phyloP scores from a whole-genome alignment of 2,797 vertebrate species.

The Lepidocolaptes lacrymiger region DNA sequence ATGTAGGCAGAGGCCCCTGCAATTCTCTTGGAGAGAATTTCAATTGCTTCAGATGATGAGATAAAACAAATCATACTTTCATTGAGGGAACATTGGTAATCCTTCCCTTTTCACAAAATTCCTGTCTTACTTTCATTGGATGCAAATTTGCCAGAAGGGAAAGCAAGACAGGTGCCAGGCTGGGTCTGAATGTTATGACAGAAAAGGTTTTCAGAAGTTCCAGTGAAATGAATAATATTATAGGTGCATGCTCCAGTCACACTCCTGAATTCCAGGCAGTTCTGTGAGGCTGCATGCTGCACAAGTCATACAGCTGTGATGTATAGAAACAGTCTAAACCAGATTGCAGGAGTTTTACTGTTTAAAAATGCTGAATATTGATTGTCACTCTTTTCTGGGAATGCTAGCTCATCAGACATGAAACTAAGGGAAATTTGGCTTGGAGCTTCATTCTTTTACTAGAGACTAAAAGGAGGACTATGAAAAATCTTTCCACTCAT shows the following conservation, averaged over 20 bases:
- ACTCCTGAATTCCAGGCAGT: background rate
- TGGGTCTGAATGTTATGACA: background rate
- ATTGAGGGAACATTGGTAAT: background rate
- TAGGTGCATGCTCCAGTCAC: background rate
- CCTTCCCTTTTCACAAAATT: background rate
- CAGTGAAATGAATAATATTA: background rate
- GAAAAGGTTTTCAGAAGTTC: background rate
- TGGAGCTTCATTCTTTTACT: background rate
- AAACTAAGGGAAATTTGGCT: background rate
- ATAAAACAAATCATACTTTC: background rate
- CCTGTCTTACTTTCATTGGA: background rate
- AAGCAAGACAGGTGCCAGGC: background rate
- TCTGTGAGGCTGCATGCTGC: background rate
- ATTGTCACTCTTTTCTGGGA: background rate
- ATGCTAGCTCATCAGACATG: background rate
- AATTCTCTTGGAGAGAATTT: background rate
- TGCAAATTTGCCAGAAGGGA: background rate
- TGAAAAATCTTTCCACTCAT: background rate
- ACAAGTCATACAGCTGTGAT: background rate
- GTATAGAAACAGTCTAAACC: background rate
- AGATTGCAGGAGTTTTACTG: background rate
- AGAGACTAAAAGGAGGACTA: background rate
- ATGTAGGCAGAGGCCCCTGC: background rate
- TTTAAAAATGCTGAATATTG: constrained; percentile 6
- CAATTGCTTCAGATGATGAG: background rate